Percentiles rank a stretch among this genome's conserved stretches.
phyloP scores from a whole-genome alignment of 1,140 invertebrate genomes.

The Megalopta genalis region DNA sequence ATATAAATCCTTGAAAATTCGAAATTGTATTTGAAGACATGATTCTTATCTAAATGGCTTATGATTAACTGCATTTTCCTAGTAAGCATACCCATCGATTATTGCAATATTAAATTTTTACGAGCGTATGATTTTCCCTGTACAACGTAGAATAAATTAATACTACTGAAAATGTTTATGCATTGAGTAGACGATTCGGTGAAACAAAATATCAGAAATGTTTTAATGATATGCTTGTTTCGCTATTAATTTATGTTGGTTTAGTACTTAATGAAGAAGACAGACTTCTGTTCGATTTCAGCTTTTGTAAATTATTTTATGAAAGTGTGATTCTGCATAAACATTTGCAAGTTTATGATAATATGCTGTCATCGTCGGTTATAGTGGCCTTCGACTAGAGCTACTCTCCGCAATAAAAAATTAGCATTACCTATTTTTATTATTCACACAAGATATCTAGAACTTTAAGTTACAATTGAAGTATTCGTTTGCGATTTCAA shows the following conservation, averaged over 20 bases:
- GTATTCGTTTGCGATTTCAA: not conserved
- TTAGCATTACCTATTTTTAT: not conserved
- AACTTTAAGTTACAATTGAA: not conserved
- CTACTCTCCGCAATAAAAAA: not conserved
- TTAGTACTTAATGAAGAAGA: not conserved
- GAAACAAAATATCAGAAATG: not conserved
- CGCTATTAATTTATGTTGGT: not conserved
- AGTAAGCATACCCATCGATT: not conserved
- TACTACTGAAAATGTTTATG: not conserved
- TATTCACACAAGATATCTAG: not conserved
- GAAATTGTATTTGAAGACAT: too few species aligned
- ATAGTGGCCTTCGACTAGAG: conserved; percentile 14
- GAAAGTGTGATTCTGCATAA: conserved; percentile 1
- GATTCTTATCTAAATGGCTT: not conserved
- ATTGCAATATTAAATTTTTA: not conserved
- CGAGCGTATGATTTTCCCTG: not conserved
- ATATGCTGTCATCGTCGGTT: conserved; percentile 3
- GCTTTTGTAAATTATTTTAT: not conserved
- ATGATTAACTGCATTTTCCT: not conserved
- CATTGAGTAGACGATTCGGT: not conserved
- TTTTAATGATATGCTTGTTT: not conserved
- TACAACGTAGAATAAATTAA: conserved; percentile 10
- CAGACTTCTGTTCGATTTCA: not conserved
- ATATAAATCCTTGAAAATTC: too few species aligned
- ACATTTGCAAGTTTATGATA: conserved; percentile 1